phyloP scores from a whole-genome alignment of 2,888 invertebrate species.

The Tenthredo scrophulariae region DNA sequence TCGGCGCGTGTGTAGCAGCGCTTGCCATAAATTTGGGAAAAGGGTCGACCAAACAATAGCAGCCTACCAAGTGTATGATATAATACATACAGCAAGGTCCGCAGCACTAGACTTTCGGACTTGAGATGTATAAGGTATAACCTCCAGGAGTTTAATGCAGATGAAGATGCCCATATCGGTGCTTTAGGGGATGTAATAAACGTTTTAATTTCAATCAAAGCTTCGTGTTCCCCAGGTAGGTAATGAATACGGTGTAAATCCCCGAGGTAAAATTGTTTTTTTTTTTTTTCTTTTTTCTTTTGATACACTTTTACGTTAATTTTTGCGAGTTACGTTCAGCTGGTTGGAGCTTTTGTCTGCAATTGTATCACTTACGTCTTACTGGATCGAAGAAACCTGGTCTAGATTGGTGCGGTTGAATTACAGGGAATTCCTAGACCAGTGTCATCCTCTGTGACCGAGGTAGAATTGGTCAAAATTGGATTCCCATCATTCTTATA shows the following conservation, averaged over 20 bases:
- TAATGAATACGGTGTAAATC: neutral
- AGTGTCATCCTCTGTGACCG: neutral
- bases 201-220: conserved; percentile 28
- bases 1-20: conserved; percentile 29
- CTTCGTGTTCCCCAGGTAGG: neutral
- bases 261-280: neutral
- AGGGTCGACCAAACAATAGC: conserved; percentile 42
- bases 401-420: conserved; percentile 1
- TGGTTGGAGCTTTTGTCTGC: neutral
- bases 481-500: conserved; percentile 39
- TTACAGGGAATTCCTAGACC: conserved; percentile 35
- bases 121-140: neutral
- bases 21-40: conserved; percentile 44
- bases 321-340: neutral
- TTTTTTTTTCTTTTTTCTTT: neutral
- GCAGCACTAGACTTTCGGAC: neutral
- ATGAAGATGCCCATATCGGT: neutral
- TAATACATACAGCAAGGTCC: conserved; percentile 6
- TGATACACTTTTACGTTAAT: neutral
- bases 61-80: conserved; percentile 20
- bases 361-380: neutral
- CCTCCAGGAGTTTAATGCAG: neutral
- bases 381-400: neutral
- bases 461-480: conserved; percentile 10
- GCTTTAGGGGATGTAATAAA: neutral